A percentile compares a stretch with the other conserved stretches of the same genome.
Evolutionary conservation across 2,888 invertebrate species (phyloP).

Genomic region (Cremastobaeus sp.): DNA sequence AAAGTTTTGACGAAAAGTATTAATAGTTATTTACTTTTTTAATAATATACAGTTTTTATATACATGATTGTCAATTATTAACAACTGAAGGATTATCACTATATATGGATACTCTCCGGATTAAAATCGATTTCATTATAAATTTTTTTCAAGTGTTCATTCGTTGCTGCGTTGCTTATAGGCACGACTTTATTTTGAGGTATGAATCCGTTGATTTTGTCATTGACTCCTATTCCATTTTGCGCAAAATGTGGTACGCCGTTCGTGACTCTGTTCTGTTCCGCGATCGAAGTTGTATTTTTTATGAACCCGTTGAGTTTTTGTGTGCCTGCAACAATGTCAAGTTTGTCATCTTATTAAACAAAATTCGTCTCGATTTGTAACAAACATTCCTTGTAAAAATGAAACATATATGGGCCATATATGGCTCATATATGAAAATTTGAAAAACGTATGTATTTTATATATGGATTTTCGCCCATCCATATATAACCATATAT

Average conservation of each 20-base stretch:
- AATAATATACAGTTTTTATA: slow-evolving; percentile 17
- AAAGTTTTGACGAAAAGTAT: neutral
- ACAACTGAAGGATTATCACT: neutral
- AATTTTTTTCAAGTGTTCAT: slow-evolving; percentile 74
- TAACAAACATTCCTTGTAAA: no score
- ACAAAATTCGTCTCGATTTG: no score
- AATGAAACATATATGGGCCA: no score
- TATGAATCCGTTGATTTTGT: slow-evolving; percentile 69
- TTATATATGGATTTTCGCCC: no score
- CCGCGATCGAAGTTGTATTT: slow-evolving; percentile 5
- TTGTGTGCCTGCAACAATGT: slow-evolving; percentile 28
- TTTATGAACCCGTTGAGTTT: slow-evolving; percentile 39
- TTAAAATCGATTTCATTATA: slow-evolving; percentile 77
- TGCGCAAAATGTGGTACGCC: slow-evolving; percentile 69
- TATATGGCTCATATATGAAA: no score
- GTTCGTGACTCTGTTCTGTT: slow-evolving; percentile 62
- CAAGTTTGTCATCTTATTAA: no score
- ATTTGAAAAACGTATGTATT: no score
- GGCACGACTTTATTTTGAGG: slow-evolving; percentile 70
- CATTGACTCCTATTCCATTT: slow-evolving; percentile 69
- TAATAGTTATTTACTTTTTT: neutral
- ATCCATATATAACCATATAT: no score
- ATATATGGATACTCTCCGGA: slow-evolving; percentile 50
- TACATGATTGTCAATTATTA: slow-evolving; percentile 30
- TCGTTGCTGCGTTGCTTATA: slow-evolving; percentile 61